Conservation (phyloP, 2,888 invertebrate genomes). For the Beris morrisii region DNA sequence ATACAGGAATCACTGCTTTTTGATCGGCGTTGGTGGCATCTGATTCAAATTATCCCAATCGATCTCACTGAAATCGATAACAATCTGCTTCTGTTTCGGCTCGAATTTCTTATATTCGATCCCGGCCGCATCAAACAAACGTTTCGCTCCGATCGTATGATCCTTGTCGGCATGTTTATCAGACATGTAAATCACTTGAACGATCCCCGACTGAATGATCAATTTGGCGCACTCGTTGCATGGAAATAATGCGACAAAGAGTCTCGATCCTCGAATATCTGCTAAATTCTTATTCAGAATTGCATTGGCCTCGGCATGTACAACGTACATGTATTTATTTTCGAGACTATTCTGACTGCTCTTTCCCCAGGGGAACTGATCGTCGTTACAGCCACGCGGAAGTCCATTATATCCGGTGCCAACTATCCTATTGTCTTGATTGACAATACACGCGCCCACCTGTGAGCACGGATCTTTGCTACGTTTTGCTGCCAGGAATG, state of each 20-base stretch:
- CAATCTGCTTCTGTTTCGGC: constrained; percentile 64
- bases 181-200: constrained; percentile 74
- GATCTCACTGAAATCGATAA: constrained; percentile 58
- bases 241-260: constrained; percentile 91
- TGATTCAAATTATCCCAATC: constrained; percentile 38
- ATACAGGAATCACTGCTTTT: neutral
- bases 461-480: constrained; percentile 94
- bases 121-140: constrained; percentile 79
- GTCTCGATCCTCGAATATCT: constrained; percentile 74
- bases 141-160: constrained; percentile 73
- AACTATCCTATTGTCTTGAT: constrained; percentile 80
- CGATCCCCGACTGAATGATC: constrained; percentile 91
- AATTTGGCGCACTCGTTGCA: constrained; percentile 98
- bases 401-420: constrained; percentile 97
- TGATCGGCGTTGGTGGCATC: constrained; percentile 34
- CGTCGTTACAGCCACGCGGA: constrained; percentile 87
- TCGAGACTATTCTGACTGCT: constrained; percentile 60
- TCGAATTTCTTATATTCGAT: constrained; percentile 68
- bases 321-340: constrained; percentile 87
- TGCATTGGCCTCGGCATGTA: constrained; percentile 98
- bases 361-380: constrained; percentile 88
- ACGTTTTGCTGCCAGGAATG: constrained; percentile 85
- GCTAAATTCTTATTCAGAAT: constrained; percentile 86
- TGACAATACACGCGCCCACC: constrained; percentile 95
- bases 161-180: constrained; percentile 76